A percentile compares a stretch with the other conserved stretches of the same genome.
phyloP scores from a whole-genome alignment of 2,797 vertebrate species.

The Eurystomus glaucurus region DNA sequence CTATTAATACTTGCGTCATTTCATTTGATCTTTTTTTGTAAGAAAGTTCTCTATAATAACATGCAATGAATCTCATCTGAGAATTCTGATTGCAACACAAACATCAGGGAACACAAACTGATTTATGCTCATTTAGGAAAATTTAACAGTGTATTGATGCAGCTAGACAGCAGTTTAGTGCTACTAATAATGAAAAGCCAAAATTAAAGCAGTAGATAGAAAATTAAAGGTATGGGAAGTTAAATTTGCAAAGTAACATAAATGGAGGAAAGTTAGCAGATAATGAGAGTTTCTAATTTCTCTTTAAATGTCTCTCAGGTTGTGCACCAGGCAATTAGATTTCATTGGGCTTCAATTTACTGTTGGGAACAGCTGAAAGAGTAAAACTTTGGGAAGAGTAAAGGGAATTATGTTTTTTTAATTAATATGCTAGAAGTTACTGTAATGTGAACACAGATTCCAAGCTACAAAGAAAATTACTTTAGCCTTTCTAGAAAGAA shows the following conservation, averaged over 20 bases:
- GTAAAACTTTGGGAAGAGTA: constrained; percentile 32
- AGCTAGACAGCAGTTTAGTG: constrained; percentile 44
- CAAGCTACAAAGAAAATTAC: constrained; percentile 14
- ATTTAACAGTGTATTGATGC: constrained; percentile 30
- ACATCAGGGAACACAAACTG: constrained; percentile 42
- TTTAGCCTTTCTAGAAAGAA: background rate
- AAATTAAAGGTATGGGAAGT: constrained; percentile 63
- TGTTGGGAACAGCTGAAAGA: constrained; percentile 58
- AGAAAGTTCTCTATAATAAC: background rate
- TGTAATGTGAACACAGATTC: background rate
- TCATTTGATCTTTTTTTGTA: constrained; percentile 15
- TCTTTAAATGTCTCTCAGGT: constrained; percentile 69
- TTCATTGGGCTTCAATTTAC: constrained; percentile 69
- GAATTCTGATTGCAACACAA: constrained; percentile 38
- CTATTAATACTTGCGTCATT: background rate
- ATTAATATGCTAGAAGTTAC: constrained; percentile 37
- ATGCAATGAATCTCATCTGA: background rate
- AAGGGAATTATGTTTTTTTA: constrained; percentile 51
- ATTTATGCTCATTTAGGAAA: constrained; percentile 59
- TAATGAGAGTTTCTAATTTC: constrained; percentile 78
- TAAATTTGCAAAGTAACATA: constrained; percentile 70
- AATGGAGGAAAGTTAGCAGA: constrained; percentile 68
- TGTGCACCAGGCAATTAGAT: constrained; percentile 45
- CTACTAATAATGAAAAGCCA: constrained; percentile 59
- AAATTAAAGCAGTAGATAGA: constrained; percentile 59